phyloP scores from a whole-genome alignment of 2,888 invertebrate genomes.

The Metellina segmentata region DNA sequence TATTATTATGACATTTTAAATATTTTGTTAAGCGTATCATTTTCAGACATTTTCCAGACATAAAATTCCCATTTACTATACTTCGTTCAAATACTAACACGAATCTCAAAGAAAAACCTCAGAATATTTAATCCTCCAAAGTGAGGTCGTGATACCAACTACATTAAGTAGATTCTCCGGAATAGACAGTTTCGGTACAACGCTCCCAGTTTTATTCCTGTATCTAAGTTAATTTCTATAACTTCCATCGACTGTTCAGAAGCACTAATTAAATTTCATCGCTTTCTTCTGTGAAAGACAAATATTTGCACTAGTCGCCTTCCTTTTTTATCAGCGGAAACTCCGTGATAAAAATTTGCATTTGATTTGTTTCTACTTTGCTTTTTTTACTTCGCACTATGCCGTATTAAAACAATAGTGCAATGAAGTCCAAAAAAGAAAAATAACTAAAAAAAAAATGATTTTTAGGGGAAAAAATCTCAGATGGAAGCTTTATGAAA shows the following conservation, averaged over 20 bases:
- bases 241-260: neutral
- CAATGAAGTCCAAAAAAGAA: no score
- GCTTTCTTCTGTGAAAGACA: neutral
- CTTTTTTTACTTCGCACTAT: no score
- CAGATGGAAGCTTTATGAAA: no score
- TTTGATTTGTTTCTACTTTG: no score
- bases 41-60: no score
- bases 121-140: no score
- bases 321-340: neutral
- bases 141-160: neutral
- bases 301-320: slow-evolving; percentile 1
- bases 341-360: neutral
- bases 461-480: no score
- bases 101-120: neutral
- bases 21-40: no score
- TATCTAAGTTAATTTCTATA: neutral
- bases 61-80: neutral
- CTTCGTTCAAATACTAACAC: neutral
- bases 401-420: no score
- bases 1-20: no score
- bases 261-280: slow-evolving; percentile 19
- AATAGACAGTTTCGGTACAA: neutral
- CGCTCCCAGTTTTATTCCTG: neutral
- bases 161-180: neutral
- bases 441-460: no score